These are phyloP conservation scores for Drosophila fungiperda DNA, from an alignment of 2,888 invertebrate genomes.

Conservation along the genomic window DNA sequence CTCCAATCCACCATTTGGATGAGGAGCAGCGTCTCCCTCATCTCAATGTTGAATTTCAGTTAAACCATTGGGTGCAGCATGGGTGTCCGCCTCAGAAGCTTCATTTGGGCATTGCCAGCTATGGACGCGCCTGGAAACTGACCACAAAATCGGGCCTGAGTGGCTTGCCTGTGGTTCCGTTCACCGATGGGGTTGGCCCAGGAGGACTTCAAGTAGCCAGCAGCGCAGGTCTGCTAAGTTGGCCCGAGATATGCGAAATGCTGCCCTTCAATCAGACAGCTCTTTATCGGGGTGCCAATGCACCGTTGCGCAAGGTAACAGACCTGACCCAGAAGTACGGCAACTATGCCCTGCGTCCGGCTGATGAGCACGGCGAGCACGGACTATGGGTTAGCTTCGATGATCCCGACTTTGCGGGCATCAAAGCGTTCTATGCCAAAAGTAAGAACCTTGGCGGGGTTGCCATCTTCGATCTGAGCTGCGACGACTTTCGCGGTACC, in stretches of 20 bases:
- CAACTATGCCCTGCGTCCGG: conserved; percentile 90
- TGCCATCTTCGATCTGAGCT: conserved; percentile 90
- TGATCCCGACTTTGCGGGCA: conserved; percentile 92
- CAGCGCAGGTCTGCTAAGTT: conserved; percentile 90
- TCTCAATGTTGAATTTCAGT: conserved; percentile 89
- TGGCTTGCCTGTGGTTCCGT: conserved; percentile 90
- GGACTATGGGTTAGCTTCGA: conserved; percentile 94
- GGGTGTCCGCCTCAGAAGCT: conserved; percentile 89
- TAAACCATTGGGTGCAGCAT: conserved; percentile 87
- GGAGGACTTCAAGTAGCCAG: conserved; percentile 89
- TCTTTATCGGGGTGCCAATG: conserved; percentile 87
- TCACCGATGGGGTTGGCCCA: conserved; percentile 89
- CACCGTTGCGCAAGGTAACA: conserved; percentile 89
- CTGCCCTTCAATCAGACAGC: conserved; percentile 88
- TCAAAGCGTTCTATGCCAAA: conserved; percentile 90
- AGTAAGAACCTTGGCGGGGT: conserved; percentile 91
- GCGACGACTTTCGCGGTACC: conserved; percentile 93
- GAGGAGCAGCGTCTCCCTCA: conserved; percentile 88
- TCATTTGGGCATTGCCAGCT: conserved; percentile 90
- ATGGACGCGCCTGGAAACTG: conserved; percentile 91
- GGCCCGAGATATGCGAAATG: conserved; percentile 92
- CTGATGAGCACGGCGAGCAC: conserved; percentile 88
- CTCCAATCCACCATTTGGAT: conserved; percentile 90
- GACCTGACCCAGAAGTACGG: conserved; percentile 93
- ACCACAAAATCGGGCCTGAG: conserved; percentile 90